These are phyloP conservation scores for Zaprionus vittiger DNA, from an alignment of 1,140 invertebrate genomes.

Conservation along the genomic window DNA sequence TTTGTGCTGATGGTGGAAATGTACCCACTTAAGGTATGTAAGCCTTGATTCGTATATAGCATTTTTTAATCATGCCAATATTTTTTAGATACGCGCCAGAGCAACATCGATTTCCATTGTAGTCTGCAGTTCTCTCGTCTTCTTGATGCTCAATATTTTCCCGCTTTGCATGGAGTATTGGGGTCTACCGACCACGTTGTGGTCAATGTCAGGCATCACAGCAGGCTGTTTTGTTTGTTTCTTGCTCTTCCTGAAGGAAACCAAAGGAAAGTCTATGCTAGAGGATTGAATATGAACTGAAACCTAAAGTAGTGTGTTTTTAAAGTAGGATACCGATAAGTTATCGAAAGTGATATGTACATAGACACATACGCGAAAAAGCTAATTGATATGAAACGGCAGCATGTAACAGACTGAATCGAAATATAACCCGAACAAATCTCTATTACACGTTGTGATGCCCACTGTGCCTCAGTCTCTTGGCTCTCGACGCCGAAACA, in stretches of 20 bases:
- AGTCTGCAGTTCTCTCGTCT: slow-evolving; percentile 66
- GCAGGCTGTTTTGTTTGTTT: slow-evolving; percentile 59
- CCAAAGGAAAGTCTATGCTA: slow-evolving; percentile 77
- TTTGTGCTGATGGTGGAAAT: slow-evolving; percentile 76
- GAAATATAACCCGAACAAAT: background rate
- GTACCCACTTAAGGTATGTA: slow-evolving; percentile 67
- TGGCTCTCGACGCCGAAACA: too few relatives aligned
- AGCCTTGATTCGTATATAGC: background rate
- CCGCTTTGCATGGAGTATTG: slow-evolving; percentile 67
- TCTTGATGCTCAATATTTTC: slow-evolving; percentile 73
- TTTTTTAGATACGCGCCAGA: slow-evolving; percentile 71
- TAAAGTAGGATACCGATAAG: background rate
- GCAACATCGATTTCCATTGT: slow-evolving; percentile 64
- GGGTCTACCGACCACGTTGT: slow-evolving; percentile 73
- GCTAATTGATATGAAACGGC: slow-evolving; percentile 10
- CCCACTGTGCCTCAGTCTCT: too few relatives aligned
- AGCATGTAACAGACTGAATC: background rate
- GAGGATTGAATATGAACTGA: slow-evolving; percentile 51
- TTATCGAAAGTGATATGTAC: slow-evolving; percentile 8
- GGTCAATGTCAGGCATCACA: slow-evolving; percentile 59
- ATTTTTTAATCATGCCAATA: background rate
- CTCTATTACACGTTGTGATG: background rate
- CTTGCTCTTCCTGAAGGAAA: slow-evolving; percentile 68
- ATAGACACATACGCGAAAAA: background rate
- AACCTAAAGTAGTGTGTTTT: background rate